Conservation (phyloP, 1,140 invertebrate species). For the Ridgeia piscesae region DNA sequence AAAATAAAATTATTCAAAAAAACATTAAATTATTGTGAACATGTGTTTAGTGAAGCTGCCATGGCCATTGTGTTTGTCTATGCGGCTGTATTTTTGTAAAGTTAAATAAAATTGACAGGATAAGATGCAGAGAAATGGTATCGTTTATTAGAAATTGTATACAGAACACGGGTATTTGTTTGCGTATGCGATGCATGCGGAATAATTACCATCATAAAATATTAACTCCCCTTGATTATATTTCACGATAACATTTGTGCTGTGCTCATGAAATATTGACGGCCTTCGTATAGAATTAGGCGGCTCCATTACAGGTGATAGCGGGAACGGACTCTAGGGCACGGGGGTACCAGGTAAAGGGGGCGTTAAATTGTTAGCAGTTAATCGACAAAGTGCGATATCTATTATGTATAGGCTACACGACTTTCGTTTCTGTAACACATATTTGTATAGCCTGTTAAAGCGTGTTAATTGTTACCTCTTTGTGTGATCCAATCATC, state of each 20-base stretch:
- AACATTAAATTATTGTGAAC: too few relatives aligned
- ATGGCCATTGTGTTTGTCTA: too few relatives aligned
- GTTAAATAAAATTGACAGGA: too few relatives aligned
- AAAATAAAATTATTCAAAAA: too few relatives aligned
- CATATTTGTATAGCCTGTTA: not conserved
- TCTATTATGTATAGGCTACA: not conserved
- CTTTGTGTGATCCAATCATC: not conserved
- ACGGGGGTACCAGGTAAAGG: not conserved
- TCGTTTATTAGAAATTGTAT: too few relatives aligned
- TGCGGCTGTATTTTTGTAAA: too few relatives aligned
- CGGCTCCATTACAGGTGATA: not conserved
- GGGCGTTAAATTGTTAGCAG: not conserved
- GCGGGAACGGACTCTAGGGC: not conserved
- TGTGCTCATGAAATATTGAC: not conserved
- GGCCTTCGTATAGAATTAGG: not conserved
- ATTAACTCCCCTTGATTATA: not conserved
- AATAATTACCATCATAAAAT: not conserved
- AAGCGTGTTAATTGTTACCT: not conserved
- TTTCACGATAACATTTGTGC: not conserved
- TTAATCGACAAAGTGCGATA: not conserved
- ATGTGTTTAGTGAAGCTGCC: too few relatives aligned
- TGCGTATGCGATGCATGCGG: not conserved
- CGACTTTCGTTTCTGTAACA: not conserved
- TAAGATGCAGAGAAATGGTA: too few relatives aligned
- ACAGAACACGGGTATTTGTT: too few relatives aligned